phyloP scores from a whole-genome alignment of 2,113 vertebrate species.

The Podarcis cretensis region DNA sequence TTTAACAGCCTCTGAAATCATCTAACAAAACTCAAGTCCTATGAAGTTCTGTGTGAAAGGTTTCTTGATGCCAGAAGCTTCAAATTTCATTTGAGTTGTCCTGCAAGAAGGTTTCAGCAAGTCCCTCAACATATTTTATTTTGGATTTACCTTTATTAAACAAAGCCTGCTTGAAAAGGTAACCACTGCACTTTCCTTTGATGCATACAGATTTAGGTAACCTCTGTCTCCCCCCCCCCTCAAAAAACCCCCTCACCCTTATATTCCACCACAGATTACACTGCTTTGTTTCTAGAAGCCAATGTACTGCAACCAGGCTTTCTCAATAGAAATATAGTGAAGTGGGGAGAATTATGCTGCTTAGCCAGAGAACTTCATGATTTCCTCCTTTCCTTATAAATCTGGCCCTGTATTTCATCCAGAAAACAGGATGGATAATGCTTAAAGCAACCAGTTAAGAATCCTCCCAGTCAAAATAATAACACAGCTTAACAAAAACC shows the following conservation, averaged over 20 bases:
- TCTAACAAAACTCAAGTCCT: too few relatives aligned
- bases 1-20: too few relatives aligned
- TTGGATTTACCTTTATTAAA: conserved; percentile 28
- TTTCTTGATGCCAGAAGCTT: conserved; percentile 13
- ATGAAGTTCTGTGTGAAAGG: too few relatives aligned
- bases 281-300: conserved; percentile 26
- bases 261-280: conserved; percentile 21
- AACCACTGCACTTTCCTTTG: conserved; percentile 15
- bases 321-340: neutral
- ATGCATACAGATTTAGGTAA: conserved; percentile 8
- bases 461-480: too few relatives aligned
- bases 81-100: conserved; percentile 49
- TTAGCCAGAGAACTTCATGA: neutral
- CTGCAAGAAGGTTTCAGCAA: conserved; percentile 14
- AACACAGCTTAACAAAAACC: too few relatives aligned
- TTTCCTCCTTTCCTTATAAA: neutral
- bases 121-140: conserved; percentile 40
- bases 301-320: neutral
- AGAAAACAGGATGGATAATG: too few relatives aligned
- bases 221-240: too few relatives aligned
- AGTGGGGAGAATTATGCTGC: neutral
- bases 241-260: neutral
- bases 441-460: neutral
- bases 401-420: neutral
- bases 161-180: conserved; percentile 44